Base-by-base conservation (phyloP, 1,140 invertebrate species). In the Drosophila leontia region DNA sequence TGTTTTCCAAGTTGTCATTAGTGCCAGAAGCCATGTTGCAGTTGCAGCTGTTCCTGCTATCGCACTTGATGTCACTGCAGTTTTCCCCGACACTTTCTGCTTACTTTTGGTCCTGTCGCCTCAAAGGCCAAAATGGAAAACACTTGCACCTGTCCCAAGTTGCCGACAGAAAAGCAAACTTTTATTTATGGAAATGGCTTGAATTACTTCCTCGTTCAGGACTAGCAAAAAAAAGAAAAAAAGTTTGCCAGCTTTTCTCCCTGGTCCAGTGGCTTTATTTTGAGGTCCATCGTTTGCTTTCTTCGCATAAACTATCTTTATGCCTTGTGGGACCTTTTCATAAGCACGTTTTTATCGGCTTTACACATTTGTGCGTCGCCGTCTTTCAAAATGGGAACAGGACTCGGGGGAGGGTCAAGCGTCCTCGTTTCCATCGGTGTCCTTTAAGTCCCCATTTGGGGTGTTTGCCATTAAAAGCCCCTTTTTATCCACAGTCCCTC, bases 271-370 rank as follows among this genome's bases (percentile, higher is more conserved):
- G 63, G 80, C 80, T 78, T 56, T 79, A 81, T 71, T 81, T 71
- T 23, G 59, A 61, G 57, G 19, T 47, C 59, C 79, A 45, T 47
- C 58, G 59, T 39, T 56, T 58, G 39, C 76, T 55, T 79, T 79
- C 77, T 80, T 75, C 32, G 78, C 71, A 82, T 64, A 83, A 86
- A 86, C 83, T 87, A 86, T 86, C 80, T 87, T 71, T 78, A 74
- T 77, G 84, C 44, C 65, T 70, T 64, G 56, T 59, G 78, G 68
- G 68, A 88, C 67, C 83, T 70, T 86, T 86, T 86, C 83, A 86
- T 80, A 87, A 87, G 76, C 83, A 82, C 83, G 76, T 82, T 86
- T 86, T 86, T 86, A 86, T 86, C 84, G 80, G 83, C 76, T 80
- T 88, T 77, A 80, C 83, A 88, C 83, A 87, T 87, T 87, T 80